Evolutionary conservation across 2,113 vertebrate genomes (phyloP).

Genomic region (Hassar affinis): DNA sequence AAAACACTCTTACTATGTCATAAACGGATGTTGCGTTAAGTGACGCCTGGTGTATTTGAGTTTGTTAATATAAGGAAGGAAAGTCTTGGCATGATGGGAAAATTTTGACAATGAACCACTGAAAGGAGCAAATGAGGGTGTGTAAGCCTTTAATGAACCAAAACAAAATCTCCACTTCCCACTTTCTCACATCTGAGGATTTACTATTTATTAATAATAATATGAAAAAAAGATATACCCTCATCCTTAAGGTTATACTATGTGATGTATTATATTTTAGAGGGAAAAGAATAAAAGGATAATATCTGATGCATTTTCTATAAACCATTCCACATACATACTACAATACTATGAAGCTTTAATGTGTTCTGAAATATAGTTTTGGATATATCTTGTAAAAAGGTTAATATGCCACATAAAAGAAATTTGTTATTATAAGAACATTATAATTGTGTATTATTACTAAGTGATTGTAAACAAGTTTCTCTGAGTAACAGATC

Average conservation of each 20-base stretch:
- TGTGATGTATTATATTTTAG: background rate
- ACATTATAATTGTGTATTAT: background rate
- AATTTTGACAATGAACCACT: conserved; percentile 41
- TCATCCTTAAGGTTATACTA: background rate
- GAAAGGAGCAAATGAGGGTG: background rate
- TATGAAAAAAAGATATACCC: background rate
- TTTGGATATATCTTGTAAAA: background rate
- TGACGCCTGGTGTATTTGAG: background rate
- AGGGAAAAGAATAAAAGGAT: too few species aligned
- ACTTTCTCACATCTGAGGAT: background rate
- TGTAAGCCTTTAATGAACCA: background rate
- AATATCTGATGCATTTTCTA: too few species aligned
- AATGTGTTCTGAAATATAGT: background rate
- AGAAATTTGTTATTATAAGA: background rate
- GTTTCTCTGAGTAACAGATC: background rate
- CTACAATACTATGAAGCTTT: too few species aligned
- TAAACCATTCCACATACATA: too few species aligned
- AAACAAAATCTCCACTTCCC: background rate
- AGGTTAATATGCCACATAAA: background rate
- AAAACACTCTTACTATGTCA: background rate
- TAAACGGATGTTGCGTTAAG: background rate
- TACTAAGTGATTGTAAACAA: background rate
- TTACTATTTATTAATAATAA: background rate
- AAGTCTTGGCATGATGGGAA: conserved; percentile 33
- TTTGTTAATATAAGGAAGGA: conserved; percentile 42